Base-by-base conservation (phyloP, 37 sponge, comb jelly and placozoan species). In the Corticium candelabrum region DNA sequence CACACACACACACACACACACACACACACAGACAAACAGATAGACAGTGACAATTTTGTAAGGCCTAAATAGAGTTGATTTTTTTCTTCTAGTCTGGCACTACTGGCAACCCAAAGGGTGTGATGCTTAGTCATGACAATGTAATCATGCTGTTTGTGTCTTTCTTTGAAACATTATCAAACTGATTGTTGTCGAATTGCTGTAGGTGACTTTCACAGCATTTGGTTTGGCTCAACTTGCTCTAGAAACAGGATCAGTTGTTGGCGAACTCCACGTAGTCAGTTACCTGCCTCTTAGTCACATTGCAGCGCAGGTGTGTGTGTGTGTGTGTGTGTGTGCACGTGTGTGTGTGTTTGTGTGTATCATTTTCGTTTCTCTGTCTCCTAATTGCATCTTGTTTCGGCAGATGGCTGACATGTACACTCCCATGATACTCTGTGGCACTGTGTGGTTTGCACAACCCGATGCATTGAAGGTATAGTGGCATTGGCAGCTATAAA, bases 101-200 rank as follows among this genome's bases (percentile, higher is more conserved):
- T 31, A 90, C 92, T 50, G 94, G 94, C 0, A 78, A 84, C 33
- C 94, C 94, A 0, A 93, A 93, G 39, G 94, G 91, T 68, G 91
- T 87, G 3, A 93, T 93, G 94, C 69, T 93, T 36, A 89, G 91
- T 37, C 94, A 93, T 83, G 94, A 93, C 78, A 87, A 89, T 80
- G 94, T 93, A 34, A 89, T 91, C 68, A 0, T 40, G 3, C 7
- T 11, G 1, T 29, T 15, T 11, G 31, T 37, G 70, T 41, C 3
- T 80, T 37, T 21, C 31, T 1, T 69, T 21, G 39, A 72, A 41
- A 34, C n/a, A n/a, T n/a, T n/a, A n/a, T n/a, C n/a, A n/a, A n/a
- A n/a, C n/a, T n/a, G n/a, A n/a, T n/a, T n/a, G 11, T 50, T 50
- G 21, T 37, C 40, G 40, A 56, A 40, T 1, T 34, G 29, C 35